Evolutionary conservation across 2,888 invertebrate species (phyloP).

Genomic region (Yponomeuta malinellus): DNA sequence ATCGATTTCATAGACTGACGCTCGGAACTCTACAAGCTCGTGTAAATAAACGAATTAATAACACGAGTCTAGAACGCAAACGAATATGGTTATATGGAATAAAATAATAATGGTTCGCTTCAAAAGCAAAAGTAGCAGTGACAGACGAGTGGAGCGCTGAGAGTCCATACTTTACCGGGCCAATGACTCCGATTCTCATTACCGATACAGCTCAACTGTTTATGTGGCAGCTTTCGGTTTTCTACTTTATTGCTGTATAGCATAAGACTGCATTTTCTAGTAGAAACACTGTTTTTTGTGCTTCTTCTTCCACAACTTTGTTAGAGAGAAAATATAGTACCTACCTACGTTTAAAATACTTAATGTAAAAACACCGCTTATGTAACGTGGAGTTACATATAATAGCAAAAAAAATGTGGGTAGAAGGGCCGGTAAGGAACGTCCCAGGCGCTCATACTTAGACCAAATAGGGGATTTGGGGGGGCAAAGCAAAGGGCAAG

Average conservation of each 20-base stretch:
- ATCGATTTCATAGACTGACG: neutral
- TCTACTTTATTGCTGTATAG: slow-evolving; percentile 1
- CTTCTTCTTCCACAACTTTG: slow-evolving; percentile 8
- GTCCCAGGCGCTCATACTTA: too few relatives aligned
- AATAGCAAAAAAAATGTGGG: neutral
- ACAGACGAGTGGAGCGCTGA: slow-evolving; percentile 46
- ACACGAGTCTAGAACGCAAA: neutral
- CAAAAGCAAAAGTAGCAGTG: slow-evolving; percentile 67
- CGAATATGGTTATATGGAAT: neutral
- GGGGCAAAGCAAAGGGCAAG: too few relatives aligned
- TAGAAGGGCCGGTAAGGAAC: too few relatives aligned
- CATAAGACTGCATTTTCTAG: slow-evolving; percentile 1
- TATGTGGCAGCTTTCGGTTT: neutral
- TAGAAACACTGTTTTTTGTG: neutral
- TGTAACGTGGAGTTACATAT: neutral
- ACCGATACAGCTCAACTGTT: slow-evolving; percentile 38
- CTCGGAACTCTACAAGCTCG: neutral
- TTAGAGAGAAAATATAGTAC: slow-evolving; percentile 10
- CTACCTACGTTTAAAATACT: neutral
- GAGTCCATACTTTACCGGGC: slow-evolving; percentile 53
- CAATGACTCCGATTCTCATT: slow-evolving; percentile 59
- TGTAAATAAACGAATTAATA: neutral
- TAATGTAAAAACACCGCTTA: neutral
- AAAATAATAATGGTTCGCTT: slow-evolving; percentile 39
- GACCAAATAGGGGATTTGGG: too few relatives aligned